Conservation (phyloP, 2,888 invertebrate genomes). For the Callosobruchus maculatus region DNA sequence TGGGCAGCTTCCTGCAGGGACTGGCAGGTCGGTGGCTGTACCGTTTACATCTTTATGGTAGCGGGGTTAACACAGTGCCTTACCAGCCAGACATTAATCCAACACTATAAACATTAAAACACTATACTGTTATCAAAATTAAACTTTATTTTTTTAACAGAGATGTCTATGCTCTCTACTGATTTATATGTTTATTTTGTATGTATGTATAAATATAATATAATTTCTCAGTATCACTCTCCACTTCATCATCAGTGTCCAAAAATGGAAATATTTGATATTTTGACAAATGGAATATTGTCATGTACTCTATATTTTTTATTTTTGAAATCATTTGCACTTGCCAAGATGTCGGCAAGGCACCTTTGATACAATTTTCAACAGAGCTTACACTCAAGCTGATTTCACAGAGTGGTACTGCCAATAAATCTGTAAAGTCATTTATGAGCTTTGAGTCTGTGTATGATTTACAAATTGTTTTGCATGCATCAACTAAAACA, state of each 20-base stretch:
- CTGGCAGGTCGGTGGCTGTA: too few species aligned
- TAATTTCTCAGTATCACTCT: neutral
- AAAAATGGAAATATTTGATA: neutral
- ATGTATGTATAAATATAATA: neutral
- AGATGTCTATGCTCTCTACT: neutral
- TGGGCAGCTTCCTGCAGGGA: too few species aligned
- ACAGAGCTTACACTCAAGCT: neutral
- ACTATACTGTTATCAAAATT: too few species aligned
- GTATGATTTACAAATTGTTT: neutral
- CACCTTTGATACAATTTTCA: neutral
- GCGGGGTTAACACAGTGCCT: too few species aligned
- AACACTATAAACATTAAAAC: too few species aligned
- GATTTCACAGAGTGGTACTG: neutral
- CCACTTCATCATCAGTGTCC: neutral
- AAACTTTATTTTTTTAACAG: neutral
- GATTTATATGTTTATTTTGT: neutral
- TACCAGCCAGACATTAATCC: too few species aligned
- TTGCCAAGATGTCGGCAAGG: neutral
- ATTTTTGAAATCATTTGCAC: neutral
- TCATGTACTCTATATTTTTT: neutral
- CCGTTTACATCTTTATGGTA: too few species aligned
- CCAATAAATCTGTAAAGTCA: neutral
- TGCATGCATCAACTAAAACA: neutral
- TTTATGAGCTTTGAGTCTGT: neutral
- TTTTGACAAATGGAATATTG: neutral